Evolutionary conservation across 2,888 invertebrate species (phyloP).

Genomic region (Drosophila parthenogenetica): DNA sequence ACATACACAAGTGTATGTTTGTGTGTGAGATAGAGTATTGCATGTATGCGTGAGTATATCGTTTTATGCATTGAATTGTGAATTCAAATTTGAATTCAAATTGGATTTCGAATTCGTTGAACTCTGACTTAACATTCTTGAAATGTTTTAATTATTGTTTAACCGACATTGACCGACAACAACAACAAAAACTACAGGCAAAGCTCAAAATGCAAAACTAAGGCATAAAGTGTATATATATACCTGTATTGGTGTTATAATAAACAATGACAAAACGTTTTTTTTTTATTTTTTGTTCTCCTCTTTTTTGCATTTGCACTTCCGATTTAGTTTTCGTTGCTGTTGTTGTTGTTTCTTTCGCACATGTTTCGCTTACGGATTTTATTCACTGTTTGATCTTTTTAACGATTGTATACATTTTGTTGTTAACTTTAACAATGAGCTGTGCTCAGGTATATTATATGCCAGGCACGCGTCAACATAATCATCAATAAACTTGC

Average conservation of each 20-base stretch:
- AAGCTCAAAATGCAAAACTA: conserved; percentile 39
- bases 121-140: conserved; percentile 53
- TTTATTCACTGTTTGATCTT: conserved; percentile 34
- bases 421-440: conserved; percentile 13
- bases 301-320: conserved; percentile 60
- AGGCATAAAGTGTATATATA: conserved; percentile 34
- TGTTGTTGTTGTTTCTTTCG: conserved; percentile 24
- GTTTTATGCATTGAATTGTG: conserved; percentile 37
- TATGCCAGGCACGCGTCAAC: conserved; percentile 68
- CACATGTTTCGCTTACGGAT: conserved; percentile 55
- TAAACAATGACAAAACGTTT: conserved; percentile 70
- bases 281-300: conserved; percentile 26
- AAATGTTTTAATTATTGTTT: conserved; percentile 63
- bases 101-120: conserved; percentile 58
- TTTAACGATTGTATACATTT: conserved; percentile 21
- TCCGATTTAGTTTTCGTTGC: conserved; percentile 61
- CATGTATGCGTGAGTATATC: conserved; percentile 10
- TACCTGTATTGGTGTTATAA: conserved; percentile 28
- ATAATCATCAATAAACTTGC: conserved; percentile 59
- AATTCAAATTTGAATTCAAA: conserved; percentile 50
- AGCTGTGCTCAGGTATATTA: conserved; percentile 7
- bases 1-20: conserved; percentile 1
- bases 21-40: conserved; percentile 4
- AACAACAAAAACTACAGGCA: conserved; percentile 39
- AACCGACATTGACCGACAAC: conserved; percentile 77